Conservation (phyloP, 2,888 invertebrate species). For the Eupithecia vulgata region DNA sequence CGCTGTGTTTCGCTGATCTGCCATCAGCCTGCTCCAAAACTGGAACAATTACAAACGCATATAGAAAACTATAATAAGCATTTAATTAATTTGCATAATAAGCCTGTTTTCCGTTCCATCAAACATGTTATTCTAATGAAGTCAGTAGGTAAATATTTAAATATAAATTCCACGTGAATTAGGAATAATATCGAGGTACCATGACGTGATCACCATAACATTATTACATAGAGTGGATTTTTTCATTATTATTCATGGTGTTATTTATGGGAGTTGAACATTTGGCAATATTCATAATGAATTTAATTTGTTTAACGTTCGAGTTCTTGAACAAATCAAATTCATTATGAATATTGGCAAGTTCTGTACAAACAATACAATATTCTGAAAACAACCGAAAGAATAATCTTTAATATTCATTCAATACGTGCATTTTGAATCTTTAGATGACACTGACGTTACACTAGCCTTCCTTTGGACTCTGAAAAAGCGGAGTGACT, state of each 20-base stretch:
- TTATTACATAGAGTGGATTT: neutral
- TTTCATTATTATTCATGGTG: conserved; percentile 2
- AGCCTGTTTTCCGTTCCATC: neutral
- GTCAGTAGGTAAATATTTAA: neutral
- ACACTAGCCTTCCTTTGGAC: neutral
- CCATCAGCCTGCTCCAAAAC: conserved; percentile 75
- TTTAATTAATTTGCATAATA: neutral
- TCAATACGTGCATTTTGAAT: neutral
- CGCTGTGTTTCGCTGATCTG: conserved; percentile 62
- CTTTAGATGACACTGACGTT: neutral
- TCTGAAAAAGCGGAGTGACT: neutral
- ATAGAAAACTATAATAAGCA: neutral
- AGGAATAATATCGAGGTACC: neutral
- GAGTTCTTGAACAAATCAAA: neutral
- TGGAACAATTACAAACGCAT: conserved; percentile 62
- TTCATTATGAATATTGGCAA: neutral
- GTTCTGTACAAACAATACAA: neutral
- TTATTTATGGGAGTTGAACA: neutral
- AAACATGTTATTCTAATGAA: conserved; percentile 12
- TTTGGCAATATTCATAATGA: neutral
- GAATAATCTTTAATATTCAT: neutral
- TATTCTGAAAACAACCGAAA: neutral
- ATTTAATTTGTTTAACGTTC: neutral
- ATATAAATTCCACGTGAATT: neutral
- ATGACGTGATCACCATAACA: conserved; percentile 3